These are phyloP conservation scores for Ammodramus savannarum DNA, from an alignment of 2,113 vertebrate species.

Conservation along the genomic window DNA sequence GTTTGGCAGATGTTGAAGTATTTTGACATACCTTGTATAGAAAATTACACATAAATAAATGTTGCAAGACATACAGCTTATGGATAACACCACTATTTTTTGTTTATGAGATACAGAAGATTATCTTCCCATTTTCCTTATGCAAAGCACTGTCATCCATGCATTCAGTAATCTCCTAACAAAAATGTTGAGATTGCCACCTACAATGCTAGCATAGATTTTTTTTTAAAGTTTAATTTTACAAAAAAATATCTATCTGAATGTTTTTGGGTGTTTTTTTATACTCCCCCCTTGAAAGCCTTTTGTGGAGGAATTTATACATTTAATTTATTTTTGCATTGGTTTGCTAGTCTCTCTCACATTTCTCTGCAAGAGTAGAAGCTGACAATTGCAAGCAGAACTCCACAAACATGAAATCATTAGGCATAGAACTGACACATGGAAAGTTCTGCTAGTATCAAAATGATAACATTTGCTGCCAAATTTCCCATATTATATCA, in stretches of 20 bases:
- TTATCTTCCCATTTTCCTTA: not conserved
- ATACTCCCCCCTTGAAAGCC: not conserved
- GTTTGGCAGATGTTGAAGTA: not conserved
- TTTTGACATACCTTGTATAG: not conserved
- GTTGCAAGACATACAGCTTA: not conserved
- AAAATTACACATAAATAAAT: not conserved
- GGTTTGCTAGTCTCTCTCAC: not conserved
- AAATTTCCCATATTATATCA: not conserved
- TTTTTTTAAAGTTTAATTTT: not conserved
- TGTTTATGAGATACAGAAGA: not conserved
- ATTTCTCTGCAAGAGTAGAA: not conserved
- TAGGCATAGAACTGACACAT: not conserved
- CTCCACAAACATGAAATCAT: not conserved
- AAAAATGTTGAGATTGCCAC: not conserved
- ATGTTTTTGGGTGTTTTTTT: not conserved
- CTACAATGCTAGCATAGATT: not conserved
- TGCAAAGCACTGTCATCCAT: not conserved
- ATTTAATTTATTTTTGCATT: not conserved
- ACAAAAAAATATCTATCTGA: not conserved
- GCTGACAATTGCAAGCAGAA: not conserved
- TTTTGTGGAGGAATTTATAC: not conserved
- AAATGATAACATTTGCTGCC: not conserved
- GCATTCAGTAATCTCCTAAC: not conserved
- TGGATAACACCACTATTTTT: not conserved
- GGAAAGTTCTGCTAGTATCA: not conserved